phyloP scores from a whole-genome alignment of 2,113 vertebrate species.

The Lates calcarifer region DNA sequence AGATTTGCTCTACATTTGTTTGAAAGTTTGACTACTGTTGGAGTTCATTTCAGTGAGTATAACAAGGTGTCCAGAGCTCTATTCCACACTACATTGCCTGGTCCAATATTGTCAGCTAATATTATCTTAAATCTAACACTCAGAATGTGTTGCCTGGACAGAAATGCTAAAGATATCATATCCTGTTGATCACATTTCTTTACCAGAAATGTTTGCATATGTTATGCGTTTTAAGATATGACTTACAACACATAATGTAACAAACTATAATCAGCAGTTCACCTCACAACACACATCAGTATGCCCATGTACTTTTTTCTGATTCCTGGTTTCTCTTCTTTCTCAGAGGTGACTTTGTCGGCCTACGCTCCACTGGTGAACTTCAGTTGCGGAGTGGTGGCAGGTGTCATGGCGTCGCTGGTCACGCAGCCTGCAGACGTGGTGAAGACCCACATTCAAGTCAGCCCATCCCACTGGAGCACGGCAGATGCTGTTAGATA shows the following conservation, averaged over 20 bases:
- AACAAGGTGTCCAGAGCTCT: too few species aligned
- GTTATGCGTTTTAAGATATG: too few species aligned
- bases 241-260: too few species aligned
- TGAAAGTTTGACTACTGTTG: too few species aligned
- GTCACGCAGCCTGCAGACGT: conserved; percentile 96
- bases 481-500: conserved; percentile 82
- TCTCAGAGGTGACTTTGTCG: conserved; percentile 85
- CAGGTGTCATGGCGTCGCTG: conserved; percentile 93
- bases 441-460: conserved; percentile 96
- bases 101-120: too few species aligned
- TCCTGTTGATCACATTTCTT: not conserved
- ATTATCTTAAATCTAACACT: too few species aligned
- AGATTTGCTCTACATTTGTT: too few species aligned
- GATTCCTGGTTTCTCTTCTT: not conserved
- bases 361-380: conserved; percentile 86
- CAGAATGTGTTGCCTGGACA: too few species aligned
- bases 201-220: not conserved
- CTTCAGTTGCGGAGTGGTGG: conserved; percentile 92
- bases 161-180: too few species aligned
- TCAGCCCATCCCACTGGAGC: conserved; percentile 85
- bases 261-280: not conserved
- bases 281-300: not conserved
- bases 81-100: too few species aligned
- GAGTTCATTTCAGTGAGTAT: too few species aligned
- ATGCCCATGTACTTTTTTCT: not conserved